Evolutionary conservation across 2,888 invertebrate genomes (phyloP).

Genomic region (Salticus scenicus): DNA sequence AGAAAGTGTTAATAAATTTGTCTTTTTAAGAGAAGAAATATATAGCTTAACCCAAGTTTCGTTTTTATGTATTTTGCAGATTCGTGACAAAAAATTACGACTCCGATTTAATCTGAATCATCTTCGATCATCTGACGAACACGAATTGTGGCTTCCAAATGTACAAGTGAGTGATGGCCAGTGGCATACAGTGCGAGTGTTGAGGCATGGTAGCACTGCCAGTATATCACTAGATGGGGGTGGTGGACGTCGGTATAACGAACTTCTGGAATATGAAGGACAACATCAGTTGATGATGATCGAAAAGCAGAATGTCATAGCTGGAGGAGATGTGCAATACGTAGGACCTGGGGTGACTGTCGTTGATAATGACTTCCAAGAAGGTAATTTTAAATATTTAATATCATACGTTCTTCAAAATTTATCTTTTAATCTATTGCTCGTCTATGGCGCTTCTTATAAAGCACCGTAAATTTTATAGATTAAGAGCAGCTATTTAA

Average conservation of each 20-base stretch:
- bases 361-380: slow-evolving; percentile 95
- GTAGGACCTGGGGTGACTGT: slow-evolving; percentile 95
- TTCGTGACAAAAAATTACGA: slow-evolving; percentile 90
- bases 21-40: no score
- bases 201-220: slow-evolving; percentile 93
- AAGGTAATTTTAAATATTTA: slow-evolving; percentile 85
- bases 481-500: no score
- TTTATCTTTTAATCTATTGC: no score
- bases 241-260: slow-evolving; percentile 93
- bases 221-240: slow-evolving; percentile 95
- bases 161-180: slow-evolving; percentile 95
- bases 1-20: no score
- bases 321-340: slow-evolving; percentile 96
- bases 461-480: no score
- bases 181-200: slow-evolving; percentile 95
- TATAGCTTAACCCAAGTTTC: no score
- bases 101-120: slow-evolving; percentile 96
- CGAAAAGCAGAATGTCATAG: slow-evolving; percentile 95
- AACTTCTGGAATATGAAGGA: slow-evolving; percentile 91
- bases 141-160: slow-evolving; percentile 91
- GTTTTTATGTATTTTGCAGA: no score
- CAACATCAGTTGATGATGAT: slow-evolving; percentile 91
- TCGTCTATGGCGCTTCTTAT: no score
- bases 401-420: no score
- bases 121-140: slow-evolving; percentile 87